Evolutionary conservation across 2,113 vertebrate species (phyloP).

Genomic region (Reinhardtius hippoglossoides): DNA sequence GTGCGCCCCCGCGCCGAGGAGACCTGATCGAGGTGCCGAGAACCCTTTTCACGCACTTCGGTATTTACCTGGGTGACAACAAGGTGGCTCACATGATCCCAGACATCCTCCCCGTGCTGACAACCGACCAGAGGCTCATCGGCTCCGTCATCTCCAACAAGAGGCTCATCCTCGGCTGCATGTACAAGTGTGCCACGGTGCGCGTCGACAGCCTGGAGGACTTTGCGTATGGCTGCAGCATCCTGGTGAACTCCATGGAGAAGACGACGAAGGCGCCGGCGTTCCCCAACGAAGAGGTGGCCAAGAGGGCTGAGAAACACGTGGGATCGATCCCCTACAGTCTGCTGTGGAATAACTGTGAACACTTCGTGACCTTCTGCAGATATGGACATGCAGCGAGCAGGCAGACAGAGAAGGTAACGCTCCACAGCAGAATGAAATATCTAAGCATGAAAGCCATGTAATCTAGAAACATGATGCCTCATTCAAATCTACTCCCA

Average conservation of each 20-base stretch:
- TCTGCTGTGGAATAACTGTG: conserved; percentile 96
- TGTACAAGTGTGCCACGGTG: conserved; percentile 86
- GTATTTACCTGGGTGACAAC: conserved; percentile 93
- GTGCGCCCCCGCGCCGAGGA: conserved; percentile 82
- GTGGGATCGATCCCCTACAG: conserved; percentile 88
- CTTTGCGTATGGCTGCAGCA: conserved; percentile 89
- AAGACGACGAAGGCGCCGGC: conserved; percentile 70
- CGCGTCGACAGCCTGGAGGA: conserved; percentile 93
- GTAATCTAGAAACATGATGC: too few species aligned
- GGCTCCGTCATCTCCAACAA: conserved; percentile 89
- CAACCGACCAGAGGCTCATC: conserved; percentile 78
- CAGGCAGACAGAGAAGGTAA: conserved; percentile 89
- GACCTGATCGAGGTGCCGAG: conserved; percentile 93
- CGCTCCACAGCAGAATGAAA: background rate
- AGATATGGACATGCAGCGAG: conserved; percentile 88
- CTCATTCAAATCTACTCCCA: too few species aligned
- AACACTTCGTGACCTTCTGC: conserved; percentile 94
- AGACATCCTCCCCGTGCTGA: conserved; percentile 90
- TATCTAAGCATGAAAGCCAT: too few species aligned
- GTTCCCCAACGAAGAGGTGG: conserved; percentile 85
- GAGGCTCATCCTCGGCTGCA: conserved; percentile 90
- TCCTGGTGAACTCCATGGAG: conserved; percentile 89
- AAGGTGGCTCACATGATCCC: conserved; percentile 95
- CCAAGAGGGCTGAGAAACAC: conserved; percentile 86
- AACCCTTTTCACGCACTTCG: conserved; percentile 91